These are phyloP conservation scores for Taurulus bubalis DNA, from an alignment of 2,113 vertebrate species.

Conservation along the genomic window DNA sequence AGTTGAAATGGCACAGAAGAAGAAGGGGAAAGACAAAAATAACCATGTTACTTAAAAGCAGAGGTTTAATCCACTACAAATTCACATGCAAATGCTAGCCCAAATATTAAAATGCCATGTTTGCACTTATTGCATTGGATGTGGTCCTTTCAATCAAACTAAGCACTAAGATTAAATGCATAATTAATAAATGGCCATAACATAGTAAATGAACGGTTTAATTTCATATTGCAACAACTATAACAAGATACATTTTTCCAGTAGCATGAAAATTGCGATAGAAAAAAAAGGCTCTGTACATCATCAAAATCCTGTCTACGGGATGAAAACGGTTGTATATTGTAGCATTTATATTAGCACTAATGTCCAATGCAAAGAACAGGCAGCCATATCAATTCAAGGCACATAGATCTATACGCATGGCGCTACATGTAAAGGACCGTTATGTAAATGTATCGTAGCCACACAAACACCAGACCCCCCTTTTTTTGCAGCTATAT, in stretches of 20 bases:
- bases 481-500: conserved; percentile 44
- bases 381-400: conserved; percentile 79
- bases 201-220: conserved; percentile 51
- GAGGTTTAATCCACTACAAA: conserved; percentile 38
- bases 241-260: conserved; percentile 43
- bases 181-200: conserved; percentile 58
- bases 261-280: conserved; percentile 45
- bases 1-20: conserved; percentile 78
- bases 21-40: conserved; percentile 39
- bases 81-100: conserved; percentile 73
- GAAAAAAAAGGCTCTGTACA: conserved; percentile 62
- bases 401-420: conserved; percentile 81
- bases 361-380: conserved; percentile 73
- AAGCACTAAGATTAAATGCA: conserved; percentile 62
- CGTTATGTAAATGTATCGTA: conserved; percentile 42
- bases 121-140: conserved; percentile 46
- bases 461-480: conserved; percentile 48
- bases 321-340: conserved; percentile 47
- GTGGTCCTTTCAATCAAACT: conserved; percentile 50
- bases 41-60: conserved; percentile 55
- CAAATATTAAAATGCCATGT: conserved; percentile 52
- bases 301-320: conserved; percentile 51
- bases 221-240: conserved; percentile 54
- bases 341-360: conserved; percentile 60
- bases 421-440: conserved; percentile 73